A percentile compares a stretch with the other conserved stretches of the same genome.
phyloP scores from a whole-genome alignment of 1,140 invertebrate species.

The Protaetia brevitarsis region DNA sequence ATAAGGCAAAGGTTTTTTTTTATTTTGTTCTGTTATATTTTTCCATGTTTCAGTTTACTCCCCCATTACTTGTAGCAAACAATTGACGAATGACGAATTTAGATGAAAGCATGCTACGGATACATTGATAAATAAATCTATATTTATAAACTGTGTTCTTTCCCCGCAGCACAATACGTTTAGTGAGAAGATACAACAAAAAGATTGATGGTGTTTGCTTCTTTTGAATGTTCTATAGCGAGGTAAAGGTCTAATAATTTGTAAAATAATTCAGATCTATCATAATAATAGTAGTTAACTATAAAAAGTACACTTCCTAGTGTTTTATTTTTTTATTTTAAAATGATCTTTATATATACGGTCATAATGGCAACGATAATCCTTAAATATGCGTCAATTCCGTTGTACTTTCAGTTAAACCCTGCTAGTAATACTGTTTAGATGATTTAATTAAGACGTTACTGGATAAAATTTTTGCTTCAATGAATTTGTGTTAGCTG shows the following conservation, averaged over 20 bases:
- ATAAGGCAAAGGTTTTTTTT: not conserved
- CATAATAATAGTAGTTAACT: not conserved
- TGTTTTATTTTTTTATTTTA: not conserved
- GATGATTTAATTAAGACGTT: not conserved
- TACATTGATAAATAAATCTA: no score
- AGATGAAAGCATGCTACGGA: not conserved
- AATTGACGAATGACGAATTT: conserved; percentile 6
- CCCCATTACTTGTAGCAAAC: not conserved
- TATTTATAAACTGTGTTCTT: no score
- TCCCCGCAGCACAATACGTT: no score
- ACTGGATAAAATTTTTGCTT: not conserved
- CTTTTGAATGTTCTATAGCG: not conserved
- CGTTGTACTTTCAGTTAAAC: not conserved
- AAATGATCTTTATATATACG: not conserved
- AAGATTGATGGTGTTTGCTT: not conserved
- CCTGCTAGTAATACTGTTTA: not conserved
- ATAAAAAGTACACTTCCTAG: not conserved
- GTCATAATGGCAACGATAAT: no score
- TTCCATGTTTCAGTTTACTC: not conserved
- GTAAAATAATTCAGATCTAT: not conserved
- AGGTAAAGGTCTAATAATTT: not conserved
- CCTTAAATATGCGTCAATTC: no score
- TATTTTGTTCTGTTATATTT: not conserved
- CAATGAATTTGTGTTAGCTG: not conserved
- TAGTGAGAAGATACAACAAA: not conserved